phyloP scores from a whole-genome alignment of 2,888 invertebrate genomes.

The Idaea biselata region DNA sequence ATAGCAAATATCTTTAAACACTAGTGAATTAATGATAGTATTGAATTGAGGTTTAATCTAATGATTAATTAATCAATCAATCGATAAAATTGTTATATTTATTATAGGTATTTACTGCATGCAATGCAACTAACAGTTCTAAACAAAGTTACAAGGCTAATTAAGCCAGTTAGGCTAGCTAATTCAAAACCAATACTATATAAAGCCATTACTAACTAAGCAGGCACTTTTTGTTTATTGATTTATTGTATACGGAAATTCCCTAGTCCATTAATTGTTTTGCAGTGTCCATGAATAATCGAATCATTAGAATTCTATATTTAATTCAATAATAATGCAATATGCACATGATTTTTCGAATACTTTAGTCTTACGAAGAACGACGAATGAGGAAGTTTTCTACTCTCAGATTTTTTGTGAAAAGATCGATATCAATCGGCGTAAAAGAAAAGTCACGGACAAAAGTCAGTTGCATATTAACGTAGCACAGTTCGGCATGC shows the following conservation, averaged over 20 bases:
- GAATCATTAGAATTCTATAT: not conserved
- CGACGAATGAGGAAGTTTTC: not conserved
- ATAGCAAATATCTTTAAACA: too few species aligned
- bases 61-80: not conserved
- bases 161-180: not conserved
- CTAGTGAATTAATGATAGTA: too few species aligned
- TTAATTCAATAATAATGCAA: not conserved
- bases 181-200: not conserved
- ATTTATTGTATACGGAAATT: not conserved
- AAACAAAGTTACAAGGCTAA: not conserved
- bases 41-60: not conserved
- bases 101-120: not conserved
- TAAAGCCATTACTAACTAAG: not conserved
- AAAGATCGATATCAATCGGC: not conserved
- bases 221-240: not conserved
- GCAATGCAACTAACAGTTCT: not conserved
- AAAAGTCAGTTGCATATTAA: constrained; percentile 43
- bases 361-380: not conserved
- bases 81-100: not conserved
- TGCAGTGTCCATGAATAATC: not conserved
- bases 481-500: constrained; percentile 37
- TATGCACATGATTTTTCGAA: not conserved
- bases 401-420: not conserved
- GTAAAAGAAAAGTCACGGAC: not conserved
- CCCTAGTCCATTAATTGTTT: not conserved